Base-by-base conservation (phyloP, 2,113 vertebrate genomes). In the Heterochromis multidens region DNA sequence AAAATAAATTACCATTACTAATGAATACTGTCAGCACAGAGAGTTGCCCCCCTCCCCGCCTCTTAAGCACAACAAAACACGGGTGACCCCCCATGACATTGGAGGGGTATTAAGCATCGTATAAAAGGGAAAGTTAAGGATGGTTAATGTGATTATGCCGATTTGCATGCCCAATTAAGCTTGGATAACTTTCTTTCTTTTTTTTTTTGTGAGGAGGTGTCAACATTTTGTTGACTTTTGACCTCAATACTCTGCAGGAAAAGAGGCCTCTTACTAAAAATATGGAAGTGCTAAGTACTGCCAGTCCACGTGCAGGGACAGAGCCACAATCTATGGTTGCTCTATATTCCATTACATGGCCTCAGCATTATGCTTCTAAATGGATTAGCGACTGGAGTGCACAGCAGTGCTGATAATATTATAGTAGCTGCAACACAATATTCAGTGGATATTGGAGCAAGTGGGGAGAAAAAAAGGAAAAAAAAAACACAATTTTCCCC, bases 81-180 rank as follows among this genome's bases (percentile, higher is more conserved):
- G 23, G 35, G 52, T 87, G 89, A 85, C 90, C 88, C 46, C 62
- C 60, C 29, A 77, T 93, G 90, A 90, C 89, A 90, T 86, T 89
- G 74, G 27, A 40, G 78, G 74, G 81, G 63, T 79, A 62, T 87
- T 76, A 81, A 70, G 74, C 65, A 79, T 79, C 79, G 14, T 72
- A 65, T 77, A 31, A 35, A 77, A 85, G 58, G 79, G 83, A 83
- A 92, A 93, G 93, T 94, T 84, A 90, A 93, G 90, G 85, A 77
- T 83, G 82, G 83, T 88, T 96, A 94, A 95, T 95, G 85, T 93
- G 93, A 95, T 96, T 94, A 95, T 79, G 83, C 62, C 52, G 46
- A 95, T 94, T 94, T 89, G 14, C 84, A 93, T 61, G 84, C 62
- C 76, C 91, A 94, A 93, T 95, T 95, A 93, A 91, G 81, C 81